Evolutionary conservation across 2,113 vertebrate species (phyloP).

Genomic region (Oreamnos americanus): DNA sequence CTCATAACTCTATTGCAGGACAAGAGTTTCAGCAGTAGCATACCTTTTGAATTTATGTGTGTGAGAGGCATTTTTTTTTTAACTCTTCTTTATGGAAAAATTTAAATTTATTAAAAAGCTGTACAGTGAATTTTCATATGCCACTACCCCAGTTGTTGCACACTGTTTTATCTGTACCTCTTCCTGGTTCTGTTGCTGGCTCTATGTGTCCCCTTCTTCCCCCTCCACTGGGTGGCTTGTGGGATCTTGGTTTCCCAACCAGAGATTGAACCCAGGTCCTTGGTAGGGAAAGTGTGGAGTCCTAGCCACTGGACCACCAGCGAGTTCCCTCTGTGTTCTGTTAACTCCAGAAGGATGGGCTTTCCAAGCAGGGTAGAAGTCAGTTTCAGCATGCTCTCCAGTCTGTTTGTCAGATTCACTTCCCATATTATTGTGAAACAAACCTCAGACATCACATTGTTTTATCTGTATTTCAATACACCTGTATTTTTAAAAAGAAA

Average conservation of each 20-base stretch:
- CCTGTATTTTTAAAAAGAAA: background rate
- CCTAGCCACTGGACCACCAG: background rate
- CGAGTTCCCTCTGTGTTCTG: background rate
- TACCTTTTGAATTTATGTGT: background rate
- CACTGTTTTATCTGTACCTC: background rate
- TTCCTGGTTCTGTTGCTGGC: background rate
- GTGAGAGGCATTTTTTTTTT: background rate
- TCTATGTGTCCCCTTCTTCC: background rate
- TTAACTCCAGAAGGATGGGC: background rate
- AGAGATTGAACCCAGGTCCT: background rate
- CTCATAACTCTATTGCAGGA: background rate
- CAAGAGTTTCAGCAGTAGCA: background rate
- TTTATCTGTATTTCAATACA: slow-evolving; percentile 16
- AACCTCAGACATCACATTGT: background rate
- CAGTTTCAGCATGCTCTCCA: background rate
- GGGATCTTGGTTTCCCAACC: background rate
- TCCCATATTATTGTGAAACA: background rate
- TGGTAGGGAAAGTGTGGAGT: background rate
- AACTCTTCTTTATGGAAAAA: background rate
- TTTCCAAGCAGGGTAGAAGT: background rate
- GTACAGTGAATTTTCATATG: background rate
- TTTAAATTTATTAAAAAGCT: background rate
- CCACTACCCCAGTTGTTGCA: background rate
- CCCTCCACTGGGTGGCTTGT: background rate
- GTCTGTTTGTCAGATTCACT: slow-evolving; percentile 23